Percentiles rank a stretch among this genome's conserved stretches.
Conservation (phyloP, 2,888 invertebrate species). For the Odiellus spinosus region DNA sequence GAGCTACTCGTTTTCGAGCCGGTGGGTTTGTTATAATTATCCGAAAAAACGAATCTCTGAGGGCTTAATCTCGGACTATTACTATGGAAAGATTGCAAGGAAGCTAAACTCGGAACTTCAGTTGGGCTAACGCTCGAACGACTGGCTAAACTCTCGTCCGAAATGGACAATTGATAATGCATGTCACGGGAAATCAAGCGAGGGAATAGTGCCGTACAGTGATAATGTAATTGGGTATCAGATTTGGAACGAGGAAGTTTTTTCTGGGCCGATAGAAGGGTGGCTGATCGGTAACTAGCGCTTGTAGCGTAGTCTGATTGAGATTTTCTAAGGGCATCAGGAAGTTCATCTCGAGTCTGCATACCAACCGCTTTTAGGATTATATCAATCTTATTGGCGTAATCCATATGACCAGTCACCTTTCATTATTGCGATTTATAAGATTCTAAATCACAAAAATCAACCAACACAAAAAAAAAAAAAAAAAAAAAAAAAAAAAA, state of each 20-base stretch:
- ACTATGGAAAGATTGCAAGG: neutral
- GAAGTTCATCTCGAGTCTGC: constrained; percentile 22
- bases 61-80: too few relatives aligned
- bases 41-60: too few relatives aligned
- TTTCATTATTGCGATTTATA: constrained; percentile 14
- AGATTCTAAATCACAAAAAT: too few relatives aligned
- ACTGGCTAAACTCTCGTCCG: constrained; percentile 13
- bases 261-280: neutral
- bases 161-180: constrained; percentile 10
- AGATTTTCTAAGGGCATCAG: constrained; percentile 22
- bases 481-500: constrained; percentile 1
- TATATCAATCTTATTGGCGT: constrained; percentile 38
- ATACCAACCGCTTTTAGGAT: constrained; percentile 35
- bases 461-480: constrained; percentile 4
- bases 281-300: neutral
- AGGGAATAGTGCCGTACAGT: neutral
- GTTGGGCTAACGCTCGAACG: constrained; percentile 8
- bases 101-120: constrained; percentile 5
- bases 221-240: constrained; percentile 5
- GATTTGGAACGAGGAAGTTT: constrained; percentile 9
- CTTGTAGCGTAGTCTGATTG: constrained; percentile 24
- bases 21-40: too few relatives aligned
- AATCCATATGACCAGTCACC: constrained; percentile 42
- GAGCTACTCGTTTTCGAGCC: neutral
- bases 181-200: neutral